Percentiles rank a stretch among this genome's conserved stretches.
Conservation (phyloP, 2,888 invertebrate genomes). For the Elmis aenea region DNA sequence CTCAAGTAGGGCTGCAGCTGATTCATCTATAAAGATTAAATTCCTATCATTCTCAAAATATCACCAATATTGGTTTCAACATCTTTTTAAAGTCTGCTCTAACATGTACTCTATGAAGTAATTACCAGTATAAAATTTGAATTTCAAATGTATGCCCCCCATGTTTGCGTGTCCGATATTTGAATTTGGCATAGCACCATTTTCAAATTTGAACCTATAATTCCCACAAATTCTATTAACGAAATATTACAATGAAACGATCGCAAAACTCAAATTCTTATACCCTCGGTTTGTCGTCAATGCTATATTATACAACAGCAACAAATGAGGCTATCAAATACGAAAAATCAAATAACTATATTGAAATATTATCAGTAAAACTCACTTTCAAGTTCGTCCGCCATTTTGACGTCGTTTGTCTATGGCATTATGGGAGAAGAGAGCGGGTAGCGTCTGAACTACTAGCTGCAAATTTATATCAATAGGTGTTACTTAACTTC, state of each 20-base stretch:
- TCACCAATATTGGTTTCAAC: conserved; percentile 1
- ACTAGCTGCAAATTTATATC: no score
- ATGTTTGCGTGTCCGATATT: conserved; percentile 28
- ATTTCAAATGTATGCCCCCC: no score
- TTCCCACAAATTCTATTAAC: conserved; percentile 19
- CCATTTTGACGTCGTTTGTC: conserved; percentile 67
- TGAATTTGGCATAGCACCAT: conserved; percentile 44
- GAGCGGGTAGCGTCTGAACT: conserved; percentile 27
- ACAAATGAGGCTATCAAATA: no score
- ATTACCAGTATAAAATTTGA: no score
- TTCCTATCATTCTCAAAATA: no score
- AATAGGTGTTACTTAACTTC: no score
- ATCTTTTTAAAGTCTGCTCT: conserved; percentile 4
- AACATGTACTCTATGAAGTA: no score
- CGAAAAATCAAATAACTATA: not conserved
- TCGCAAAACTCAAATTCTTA: conserved; percentile 1
- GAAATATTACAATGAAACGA: conserved; percentile 7
- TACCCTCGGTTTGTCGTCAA: no score
- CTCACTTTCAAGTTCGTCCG: conserved; percentile 76
- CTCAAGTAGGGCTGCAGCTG: conserved; percentile 51
- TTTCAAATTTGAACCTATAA: conserved; percentile 44
- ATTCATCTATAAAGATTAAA: conserved; percentile 48
- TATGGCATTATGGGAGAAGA: conserved; percentile 35
- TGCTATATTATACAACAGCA: no score
- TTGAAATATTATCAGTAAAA: conserved; percentile 45